These are phyloP conservation scores for Vombatus ursinus DNA, from an alignment of 2,113 vertebrate species.

Conservation along the genomic window DNA sequence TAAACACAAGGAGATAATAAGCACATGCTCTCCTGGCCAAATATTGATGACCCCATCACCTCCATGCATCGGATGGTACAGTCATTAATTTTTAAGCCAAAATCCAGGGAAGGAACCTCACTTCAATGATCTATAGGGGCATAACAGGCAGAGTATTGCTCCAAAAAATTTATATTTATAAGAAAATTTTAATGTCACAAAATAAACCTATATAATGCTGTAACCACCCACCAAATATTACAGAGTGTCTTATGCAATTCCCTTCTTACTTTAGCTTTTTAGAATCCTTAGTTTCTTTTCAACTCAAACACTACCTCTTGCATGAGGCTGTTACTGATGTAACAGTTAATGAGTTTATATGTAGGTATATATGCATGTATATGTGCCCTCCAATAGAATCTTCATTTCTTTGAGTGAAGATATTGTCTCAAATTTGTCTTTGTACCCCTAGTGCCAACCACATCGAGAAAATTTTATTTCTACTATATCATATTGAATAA, in stretches of 20 bases:
- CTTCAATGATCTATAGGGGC: background rate
- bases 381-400: background rate
- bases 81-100: constrained; percentile 3
- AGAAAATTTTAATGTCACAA: background rate
- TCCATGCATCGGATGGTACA: background rate
- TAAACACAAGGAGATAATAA: constrained; percentile 5
- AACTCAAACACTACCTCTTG: background rate
- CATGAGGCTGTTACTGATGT: background rate
- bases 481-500: background rate
- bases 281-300: background rate
- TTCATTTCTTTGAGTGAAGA: background rate
- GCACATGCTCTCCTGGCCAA: background rate
- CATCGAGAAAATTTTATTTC: background rate
- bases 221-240: background rate
- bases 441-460: background rate
- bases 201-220: too few species aligned
- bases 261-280: background rate
- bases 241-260: background rate
- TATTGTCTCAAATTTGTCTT: background rate
- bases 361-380: background rate
- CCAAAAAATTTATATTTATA: background rate
- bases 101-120: background rate
- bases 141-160: background rate
- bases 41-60: background rate
- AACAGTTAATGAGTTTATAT: background rate